Evolutionary conservation across 2,113 vertebrate species (phyloP), one percentile per base, ranked within the genome.

Genomic region (Gyps fulvus): DNA sequence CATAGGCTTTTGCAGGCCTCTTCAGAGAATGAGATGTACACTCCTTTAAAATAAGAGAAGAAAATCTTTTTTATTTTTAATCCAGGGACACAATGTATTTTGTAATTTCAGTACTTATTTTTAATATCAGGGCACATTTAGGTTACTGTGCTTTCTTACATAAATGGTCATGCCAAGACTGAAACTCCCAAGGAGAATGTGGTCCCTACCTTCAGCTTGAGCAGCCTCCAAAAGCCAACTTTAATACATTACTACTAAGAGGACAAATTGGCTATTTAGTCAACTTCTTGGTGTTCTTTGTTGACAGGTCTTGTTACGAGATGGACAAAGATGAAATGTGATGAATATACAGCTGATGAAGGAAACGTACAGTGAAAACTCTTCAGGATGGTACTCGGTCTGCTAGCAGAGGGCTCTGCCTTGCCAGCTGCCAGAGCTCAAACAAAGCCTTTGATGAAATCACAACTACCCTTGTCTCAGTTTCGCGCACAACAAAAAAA

Each of bases 391-490:
- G 90, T 86, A 84, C 79, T 84, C 52, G 40, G 89, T 45, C 96
- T 95, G 66, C 82, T 78, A 92, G 95, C 74, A 92, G 90, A 93
- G 90, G 71, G 83, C 77, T 94, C 92, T 97, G 87, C 69, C 83
- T 70, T 69, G 82, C 84, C 97, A 97, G 95, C 92, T 97, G 97
- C 96, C 96, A 95, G 90, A 96, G 81, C 95, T 98, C 97, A 97
- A 95, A 97, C 42, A 90, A 94, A 97, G 95, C 76, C 97, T 98
- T 97, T 95, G 97, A 96, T 97, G 94, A 96, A 91, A 93, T 83
- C 95, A 91, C 94, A 91, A 92, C 71, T 90, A 89, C 73, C 77
- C 69, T 80, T 93, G 94, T 94, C 96, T 97, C 93, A 49, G 82
- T 96, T 98, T 91, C 58, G 45, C 36, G 36, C 36, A 36, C 36